Conservation (phyloP, 2,888 invertebrate genomes). For the Keiferia lycopersicella region DNA sequence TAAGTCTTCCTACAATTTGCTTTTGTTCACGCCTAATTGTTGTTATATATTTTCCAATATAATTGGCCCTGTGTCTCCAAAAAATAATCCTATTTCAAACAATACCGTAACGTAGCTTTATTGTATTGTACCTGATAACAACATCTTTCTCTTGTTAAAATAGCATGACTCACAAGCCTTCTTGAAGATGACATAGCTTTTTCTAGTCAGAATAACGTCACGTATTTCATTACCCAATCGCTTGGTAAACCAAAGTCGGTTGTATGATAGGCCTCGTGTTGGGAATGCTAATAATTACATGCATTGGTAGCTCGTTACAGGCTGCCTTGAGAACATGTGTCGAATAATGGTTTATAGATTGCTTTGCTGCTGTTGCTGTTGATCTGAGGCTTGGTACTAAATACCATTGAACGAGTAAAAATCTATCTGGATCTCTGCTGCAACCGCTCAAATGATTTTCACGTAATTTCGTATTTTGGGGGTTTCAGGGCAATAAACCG, state of each 20-base stretch:
- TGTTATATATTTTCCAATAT: neutral
- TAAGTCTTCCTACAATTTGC: neutral
- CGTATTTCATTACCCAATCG: constrained; percentile 18
- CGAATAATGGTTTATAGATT: no score
- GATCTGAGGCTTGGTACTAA: neutral
- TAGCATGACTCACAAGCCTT: no score
- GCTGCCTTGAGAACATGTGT: neutral
- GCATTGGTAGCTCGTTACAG: neutral
- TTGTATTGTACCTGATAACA: no score
- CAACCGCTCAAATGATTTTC: no score
- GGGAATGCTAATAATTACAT: neutral
- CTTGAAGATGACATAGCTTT: neutral
- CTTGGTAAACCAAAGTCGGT: neutral
- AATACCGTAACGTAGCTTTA: no score
- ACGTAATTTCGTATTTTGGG: no score
- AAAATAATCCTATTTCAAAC: no score
- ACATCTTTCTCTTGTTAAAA: no score
- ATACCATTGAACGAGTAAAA: no score
- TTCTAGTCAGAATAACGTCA: neutral
- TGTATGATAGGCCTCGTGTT: constrained; percentile 8
- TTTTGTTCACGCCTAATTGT: neutral
- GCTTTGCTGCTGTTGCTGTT: neutral
- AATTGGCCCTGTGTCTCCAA: neutral
- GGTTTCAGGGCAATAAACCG: no score
- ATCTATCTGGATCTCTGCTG: no score